Evolutionary conservation across 1,140 invertebrate species (phyloP), one percentile per base, ranked within the genome.

Genomic region (Colletes latitarsis): DNA sequence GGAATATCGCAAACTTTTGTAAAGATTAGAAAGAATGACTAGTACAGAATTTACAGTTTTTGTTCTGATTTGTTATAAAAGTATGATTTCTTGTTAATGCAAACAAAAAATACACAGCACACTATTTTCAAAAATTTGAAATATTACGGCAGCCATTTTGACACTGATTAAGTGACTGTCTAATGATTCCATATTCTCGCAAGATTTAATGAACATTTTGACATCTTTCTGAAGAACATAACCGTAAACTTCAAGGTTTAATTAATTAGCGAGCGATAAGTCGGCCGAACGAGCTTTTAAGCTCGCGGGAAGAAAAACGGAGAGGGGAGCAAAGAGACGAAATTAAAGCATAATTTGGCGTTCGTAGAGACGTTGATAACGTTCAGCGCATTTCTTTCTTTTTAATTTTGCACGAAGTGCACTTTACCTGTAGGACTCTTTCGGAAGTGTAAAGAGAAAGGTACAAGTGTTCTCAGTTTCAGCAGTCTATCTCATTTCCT

Each of bases 401-500:
- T 41, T 57, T 39, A 72, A 81, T 71, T 60, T 30, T 39, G 49
- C 67, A 68, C 15, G 8, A 39, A 67, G 70, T 66, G 49, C 68
- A 43, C 53, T 80, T 12, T 57, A 15, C 12, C 8, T 55, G 69
- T 72, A 71, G 19, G 55, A 57, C 41, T 76, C 41, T 62, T 52
- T 39, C 12, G 46, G 30, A 78, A 63, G 55, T 43, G 67, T 73
- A 17, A 53, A 70, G 67, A 70, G 41, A 53, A 53, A 55, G 19
- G 66, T 46, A 71, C 68, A 66, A 85, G 79, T 43, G 52, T 55
- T 60, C 52, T 84, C 60, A 53, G 67, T 85, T 85, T 85, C 73
- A 72, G 30, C 63, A 69, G 69, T 84, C 72, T 67, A 83, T 71
- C 78, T 85, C 84, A 82, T 86, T 86, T 86, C 84, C 84, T 82